Conservation (phyloP, 1,140 invertebrate genomes). For the Rhagoletis zephyria region DNA sequence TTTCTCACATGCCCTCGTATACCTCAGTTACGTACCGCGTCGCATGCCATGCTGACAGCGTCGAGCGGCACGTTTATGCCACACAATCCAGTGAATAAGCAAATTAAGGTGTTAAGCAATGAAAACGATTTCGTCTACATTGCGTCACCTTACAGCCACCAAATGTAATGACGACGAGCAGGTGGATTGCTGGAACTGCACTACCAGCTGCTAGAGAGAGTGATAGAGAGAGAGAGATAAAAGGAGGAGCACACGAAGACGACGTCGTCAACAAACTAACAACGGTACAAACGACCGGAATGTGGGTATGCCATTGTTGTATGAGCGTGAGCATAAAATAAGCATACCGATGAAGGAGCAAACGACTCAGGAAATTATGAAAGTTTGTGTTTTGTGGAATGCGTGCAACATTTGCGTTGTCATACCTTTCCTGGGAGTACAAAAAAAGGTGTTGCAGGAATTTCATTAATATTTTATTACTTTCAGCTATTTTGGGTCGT, state of each 20-base stretch:
- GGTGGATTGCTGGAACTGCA: no score
- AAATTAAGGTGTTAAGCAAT: slow-evolving; percentile 42
- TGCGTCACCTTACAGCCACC: background rate
- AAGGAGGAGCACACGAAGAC: background rate
- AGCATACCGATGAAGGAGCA: background rate
- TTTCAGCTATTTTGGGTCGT: slow-evolving; percentile 58
- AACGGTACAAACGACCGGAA: background rate
- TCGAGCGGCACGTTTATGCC: slow-evolving; percentile 7
- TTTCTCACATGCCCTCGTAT: no score
- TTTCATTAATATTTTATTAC: slow-evolving; percentile 73
- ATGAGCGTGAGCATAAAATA: background rate
- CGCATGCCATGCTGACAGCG: background rate
- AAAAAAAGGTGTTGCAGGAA: slow-evolving; percentile 68
- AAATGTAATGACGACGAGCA: background rate
- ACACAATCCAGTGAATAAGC: slow-evolving; percentile 25
- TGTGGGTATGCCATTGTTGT: background rate
- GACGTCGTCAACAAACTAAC: background rate
- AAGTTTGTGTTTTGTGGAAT: slow-evolving; percentile 4
- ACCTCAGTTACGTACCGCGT: no score
- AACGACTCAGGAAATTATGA: slow-evolving; percentile 32
- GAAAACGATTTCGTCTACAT: slow-evolving; percentile 22
- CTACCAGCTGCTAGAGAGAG: background rate
- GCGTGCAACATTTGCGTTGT: background rate
- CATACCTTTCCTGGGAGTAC: background rate
- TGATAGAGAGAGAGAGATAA: background rate